Evolutionary conservation across 2,888 invertebrate genomes (phyloP), one percentile per base, ranked within the genome.

Genomic region (Thecophora atra): DNA sequence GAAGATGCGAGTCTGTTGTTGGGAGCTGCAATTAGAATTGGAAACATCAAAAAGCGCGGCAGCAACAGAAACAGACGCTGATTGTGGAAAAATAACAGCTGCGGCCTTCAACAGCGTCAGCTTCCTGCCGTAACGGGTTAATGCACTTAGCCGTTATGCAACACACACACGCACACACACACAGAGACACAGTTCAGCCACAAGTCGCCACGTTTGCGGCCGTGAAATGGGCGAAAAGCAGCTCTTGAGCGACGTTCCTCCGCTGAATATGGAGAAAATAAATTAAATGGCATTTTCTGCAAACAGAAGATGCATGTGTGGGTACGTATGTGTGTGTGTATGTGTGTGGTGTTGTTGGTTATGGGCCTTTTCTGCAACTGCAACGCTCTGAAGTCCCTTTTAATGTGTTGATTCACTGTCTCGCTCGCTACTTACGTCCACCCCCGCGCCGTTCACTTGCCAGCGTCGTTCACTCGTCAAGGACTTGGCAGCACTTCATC

Each of bases 401-500:
- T 54, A 56, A 67, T 67, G 67, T 67, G 37, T 67, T 67, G 56
- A 67, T 67, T 56, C 37, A 30, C 54, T 30, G 52, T n/a, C 52
- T 30, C 63, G 19, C 51, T 47, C 17, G 56, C 24, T 37, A 37
- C 37, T 37, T 37, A 37, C 37, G 28, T 24, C n/a, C 42, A 24
- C 47, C 13, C 24, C 11, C 11, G 13, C 44, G 5, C 47, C 11
- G 13, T 24, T 5, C 47, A 17, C 8, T 47, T 19, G 24, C 47
- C 21, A 64, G 15, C 44, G 6, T 28, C 58, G 24, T 58, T 28
- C 26, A 26, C n/a, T 17, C 24, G 42, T 28, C 64, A 64, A 64
- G 47, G 42, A 56, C 58, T 26, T 44, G 11, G 24, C 19, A 73
- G 60, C 54, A n/a, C 62, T 65, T 71, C 63, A 65, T 58, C 26